phyloP scores from a whole-genome alignment of 2,797 vertebrate species.

The Poecilia gillii region DNA sequence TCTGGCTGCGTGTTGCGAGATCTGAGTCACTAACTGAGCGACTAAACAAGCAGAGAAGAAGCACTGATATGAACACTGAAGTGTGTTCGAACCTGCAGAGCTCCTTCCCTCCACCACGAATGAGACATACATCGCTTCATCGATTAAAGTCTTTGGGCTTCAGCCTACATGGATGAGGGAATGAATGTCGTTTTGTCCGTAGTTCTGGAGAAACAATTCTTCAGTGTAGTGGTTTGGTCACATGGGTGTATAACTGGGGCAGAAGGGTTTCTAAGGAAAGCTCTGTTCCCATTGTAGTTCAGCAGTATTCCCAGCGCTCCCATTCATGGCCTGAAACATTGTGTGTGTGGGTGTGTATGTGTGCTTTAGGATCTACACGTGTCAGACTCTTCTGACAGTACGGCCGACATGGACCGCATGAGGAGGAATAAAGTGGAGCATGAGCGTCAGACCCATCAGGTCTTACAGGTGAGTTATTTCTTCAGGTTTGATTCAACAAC shows the following conservation, averaged over 20 bases:
- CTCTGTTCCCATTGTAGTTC: conserved; percentile 77
- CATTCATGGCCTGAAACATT: conserved; percentile 53
- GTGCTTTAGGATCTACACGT: conserved; percentile 75
- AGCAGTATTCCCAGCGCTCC: conserved; percentile 67
- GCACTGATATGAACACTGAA: conserved; percentile 26
- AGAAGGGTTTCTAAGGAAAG: conserved; percentile 74
- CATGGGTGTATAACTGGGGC: conserved; percentile 75
- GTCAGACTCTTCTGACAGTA: conserved; percentile 67
- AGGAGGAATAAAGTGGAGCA: conserved; percentile 71
- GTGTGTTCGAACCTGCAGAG: conserved; percentile 25
- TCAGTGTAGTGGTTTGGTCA: conserved; percentile 71
- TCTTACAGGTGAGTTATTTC: conserved; percentile 85
- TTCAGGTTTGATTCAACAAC: not conserved
- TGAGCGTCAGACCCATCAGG: conserved; percentile 79
- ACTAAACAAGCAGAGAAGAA: conserved; percentile 45
- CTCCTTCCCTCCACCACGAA: conserved; percentile 8
- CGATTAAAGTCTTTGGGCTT: conserved; percentile 7
- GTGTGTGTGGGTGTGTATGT: conserved; percentile 17
- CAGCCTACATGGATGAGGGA: conserved; percentile 31
- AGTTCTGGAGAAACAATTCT: conserved; percentile 66
- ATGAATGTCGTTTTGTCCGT: conserved; percentile 43
- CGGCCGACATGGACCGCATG: conserved; percentile 82
- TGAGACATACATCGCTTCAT: conserved; percentile 2
- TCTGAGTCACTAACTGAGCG: conserved; percentile 49
- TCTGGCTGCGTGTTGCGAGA: conserved; percentile 63